Conservation (phyloP, 2,113 vertebrate genomes). For the Callionymus lyra region DNA sequence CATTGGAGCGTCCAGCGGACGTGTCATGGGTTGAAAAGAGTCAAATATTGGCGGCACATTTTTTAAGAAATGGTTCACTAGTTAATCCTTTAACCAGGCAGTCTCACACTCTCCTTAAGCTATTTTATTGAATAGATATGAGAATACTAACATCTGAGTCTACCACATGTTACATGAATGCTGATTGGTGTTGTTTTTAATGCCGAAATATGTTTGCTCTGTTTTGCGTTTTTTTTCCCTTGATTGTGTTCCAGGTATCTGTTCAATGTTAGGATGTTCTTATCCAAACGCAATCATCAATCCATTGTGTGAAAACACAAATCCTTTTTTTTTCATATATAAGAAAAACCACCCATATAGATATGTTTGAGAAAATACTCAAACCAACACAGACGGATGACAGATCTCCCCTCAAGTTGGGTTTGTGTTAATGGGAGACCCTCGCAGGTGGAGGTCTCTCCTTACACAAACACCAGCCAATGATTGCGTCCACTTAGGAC, state of each 20-base stretch:
- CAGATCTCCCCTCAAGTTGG: conserved; percentile 39
- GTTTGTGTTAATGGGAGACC: conserved; percentile 54
- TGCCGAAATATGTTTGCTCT: conserved; percentile 15
- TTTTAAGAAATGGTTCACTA: conserved; percentile 42
- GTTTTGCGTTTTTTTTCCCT: conserved; percentile 26
- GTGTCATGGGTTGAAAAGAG: conserved; percentile 48
- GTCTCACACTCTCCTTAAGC: conserved; percentile 28
- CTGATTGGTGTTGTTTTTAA: conserved; percentile 18
- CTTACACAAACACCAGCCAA: conserved; percentile 63
- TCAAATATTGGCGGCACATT: conserved; percentile 43
- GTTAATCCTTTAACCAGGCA: conserved; percentile 32
- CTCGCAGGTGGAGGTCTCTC: conserved; percentile 61
- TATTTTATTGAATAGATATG: conserved; percentile 38
- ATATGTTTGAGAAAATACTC: background rate
- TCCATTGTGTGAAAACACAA: no score
- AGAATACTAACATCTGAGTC: conserved; percentile 25
- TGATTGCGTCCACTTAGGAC: conserved; percentile 59
- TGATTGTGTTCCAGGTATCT: conserved; percentile 17
- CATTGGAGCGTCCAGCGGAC: conserved; percentile 51
- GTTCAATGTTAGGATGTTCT: no score
- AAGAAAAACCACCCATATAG: no score
- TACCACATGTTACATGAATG: conserved; percentile 11
- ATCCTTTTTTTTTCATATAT: no score
- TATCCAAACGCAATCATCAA: no score
- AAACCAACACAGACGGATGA: conserved; percentile 26